Percentiles rank a stretch among this genome's conserved stretches.
Conservation (phyloP, 2,888 invertebrate genomes). For the Andrena chrysosceles region DNA sequence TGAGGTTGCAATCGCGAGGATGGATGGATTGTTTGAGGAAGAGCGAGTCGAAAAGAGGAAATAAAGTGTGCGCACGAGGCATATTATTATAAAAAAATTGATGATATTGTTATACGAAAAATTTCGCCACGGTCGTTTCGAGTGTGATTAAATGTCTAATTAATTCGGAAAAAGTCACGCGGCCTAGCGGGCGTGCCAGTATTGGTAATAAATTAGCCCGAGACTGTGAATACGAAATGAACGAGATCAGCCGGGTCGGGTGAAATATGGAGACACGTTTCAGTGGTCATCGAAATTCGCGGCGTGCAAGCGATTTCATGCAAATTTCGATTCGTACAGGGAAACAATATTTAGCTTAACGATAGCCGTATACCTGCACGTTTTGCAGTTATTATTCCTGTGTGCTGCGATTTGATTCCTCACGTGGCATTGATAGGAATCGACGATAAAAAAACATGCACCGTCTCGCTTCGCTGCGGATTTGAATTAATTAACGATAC, state of each 20-base stretch:
- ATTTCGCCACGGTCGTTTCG: background rate
- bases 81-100: no score
- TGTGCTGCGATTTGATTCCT: background rate
- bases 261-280: slow-evolving; percentile 11
- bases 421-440: background rate
- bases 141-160: background rate
- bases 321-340: slow-evolving; percentile 8
- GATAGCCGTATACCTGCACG: background rate
- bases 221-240: slow-evolving; percentile 4
- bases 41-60: no score
- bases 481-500: no score
- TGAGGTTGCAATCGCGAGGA: no score
- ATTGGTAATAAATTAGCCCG: slow-evolving; percentile 13
- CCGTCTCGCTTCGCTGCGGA: no score
- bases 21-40: no score
- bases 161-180: background rate
- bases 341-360: slow-evolving; percentile 5
- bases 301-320: background rate
- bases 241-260: background rate
- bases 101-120: background rate
- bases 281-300: slow-evolving; percentile 15
- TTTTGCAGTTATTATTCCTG: background rate
- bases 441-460: no score
- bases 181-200: background rate
- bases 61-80: no score